Evolutionary conservation across 2,888 invertebrate species (phyloP).

Genomic region (Dynastes maya): DNA sequence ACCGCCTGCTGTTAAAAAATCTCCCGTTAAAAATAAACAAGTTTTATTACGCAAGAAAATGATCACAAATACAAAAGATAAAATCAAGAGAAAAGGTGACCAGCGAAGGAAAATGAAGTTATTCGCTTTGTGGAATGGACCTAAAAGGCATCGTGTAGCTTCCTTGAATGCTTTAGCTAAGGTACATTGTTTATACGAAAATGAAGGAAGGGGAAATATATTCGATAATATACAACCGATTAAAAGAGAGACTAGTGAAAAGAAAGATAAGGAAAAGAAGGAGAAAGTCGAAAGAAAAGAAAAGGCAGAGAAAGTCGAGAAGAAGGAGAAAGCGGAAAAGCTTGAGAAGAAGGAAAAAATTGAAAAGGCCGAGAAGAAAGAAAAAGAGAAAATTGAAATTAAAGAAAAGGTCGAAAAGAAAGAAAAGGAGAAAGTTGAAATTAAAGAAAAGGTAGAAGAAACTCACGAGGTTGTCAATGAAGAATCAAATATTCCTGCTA

Average conservation of each 20-base stretch:
- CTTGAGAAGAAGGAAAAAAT: constrained; percentile 50
- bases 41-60: constrained; percentile 49
- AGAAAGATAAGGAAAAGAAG: constrained; percentile 54
- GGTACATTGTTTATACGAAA: constrained; percentile 93
- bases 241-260: constrained; percentile 55
- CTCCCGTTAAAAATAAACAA: constrained; percentile 11
- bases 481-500: constrained; percentile 65
- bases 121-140: constrained; percentile 82
- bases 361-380: constrained; percentile 55
- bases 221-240: constrained; percentile 70
- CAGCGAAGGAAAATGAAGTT: constrained; percentile 73
- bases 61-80: constrained; percentile 48
- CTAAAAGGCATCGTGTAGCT: constrained; percentile 89
- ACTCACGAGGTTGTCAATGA: constrained; percentile 56
- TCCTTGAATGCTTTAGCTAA: constrained; percentile 91
- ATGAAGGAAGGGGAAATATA: constrained; percentile 84
- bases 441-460: constrained; percentile 46
- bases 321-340: constrained; percentile 58
- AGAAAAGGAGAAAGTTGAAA: constrained; percentile 56
- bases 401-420: constrained; percentile 56
- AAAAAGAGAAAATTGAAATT: constrained; percentile 50
- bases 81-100: constrained; percentile 56
- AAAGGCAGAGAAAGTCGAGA: constrained; percentile 54
- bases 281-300: constrained; percentile 53
- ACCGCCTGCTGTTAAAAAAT: neutral